phyloP scores from a whole-genome alignment of 2,888 invertebrate genomes.

The Andrena chrysosceles region DNA sequence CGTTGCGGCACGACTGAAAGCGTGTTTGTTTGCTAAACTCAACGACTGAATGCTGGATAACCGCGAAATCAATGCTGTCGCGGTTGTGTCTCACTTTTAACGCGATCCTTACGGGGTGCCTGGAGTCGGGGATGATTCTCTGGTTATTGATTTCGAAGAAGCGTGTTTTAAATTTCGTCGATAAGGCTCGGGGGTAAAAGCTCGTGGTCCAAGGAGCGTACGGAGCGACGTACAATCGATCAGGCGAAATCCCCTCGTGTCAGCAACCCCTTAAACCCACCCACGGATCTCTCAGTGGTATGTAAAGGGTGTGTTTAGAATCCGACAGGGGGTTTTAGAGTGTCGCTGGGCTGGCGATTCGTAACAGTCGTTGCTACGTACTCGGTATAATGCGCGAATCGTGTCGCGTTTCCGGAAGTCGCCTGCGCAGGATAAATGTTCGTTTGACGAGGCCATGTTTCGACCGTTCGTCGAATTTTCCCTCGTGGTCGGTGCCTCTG shows the following conservation, averaged over 20 bases:
- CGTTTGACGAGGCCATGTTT: slow-evolving; percentile 29
- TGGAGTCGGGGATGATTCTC: too few species aligned
- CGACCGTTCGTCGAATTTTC: slow-evolving; percentile 17
- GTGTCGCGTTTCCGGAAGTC: slow-evolving; percentile 76
- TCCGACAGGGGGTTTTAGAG: slow-evolving; percentile 72
- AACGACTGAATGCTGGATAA: slow-evolving; percentile 29
- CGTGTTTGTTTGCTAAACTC: slow-evolving; percentile 47
- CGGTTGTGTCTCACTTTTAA: slow-evolving; percentile 1
- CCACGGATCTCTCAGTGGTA: slow-evolving; percentile 66
- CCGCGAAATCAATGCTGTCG: not conserved
- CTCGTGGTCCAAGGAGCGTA: slow-evolving; percentile 57
- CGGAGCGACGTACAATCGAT: slow-evolving; percentile 76
- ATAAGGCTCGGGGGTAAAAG: slow-evolving; percentile 19
- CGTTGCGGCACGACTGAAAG: slow-evolving; percentile 29
- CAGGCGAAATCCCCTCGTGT: slow-evolving; percentile 71
- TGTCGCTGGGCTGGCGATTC: slow-evolving; percentile 76
- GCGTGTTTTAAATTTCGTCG: slow-evolving; percentile 5
- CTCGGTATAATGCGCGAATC: slow-evolving; percentile 81
- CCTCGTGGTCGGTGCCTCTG: not conserved
- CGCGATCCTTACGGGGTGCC: too few species aligned
- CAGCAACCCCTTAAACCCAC: slow-evolving; percentile 67
- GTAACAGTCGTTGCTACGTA: slow-evolving; percentile 78
- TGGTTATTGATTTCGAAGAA: not conserved
- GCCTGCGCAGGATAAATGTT: slow-evolving; percentile 58
- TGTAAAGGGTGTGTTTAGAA: slow-evolving; percentile 77